A percentile compares a stretch with the other conserved stretches of the same genome.
Conservation (phyloP, 2,113 vertebrate genomes). For the Maccullochella peelii region DNA sequence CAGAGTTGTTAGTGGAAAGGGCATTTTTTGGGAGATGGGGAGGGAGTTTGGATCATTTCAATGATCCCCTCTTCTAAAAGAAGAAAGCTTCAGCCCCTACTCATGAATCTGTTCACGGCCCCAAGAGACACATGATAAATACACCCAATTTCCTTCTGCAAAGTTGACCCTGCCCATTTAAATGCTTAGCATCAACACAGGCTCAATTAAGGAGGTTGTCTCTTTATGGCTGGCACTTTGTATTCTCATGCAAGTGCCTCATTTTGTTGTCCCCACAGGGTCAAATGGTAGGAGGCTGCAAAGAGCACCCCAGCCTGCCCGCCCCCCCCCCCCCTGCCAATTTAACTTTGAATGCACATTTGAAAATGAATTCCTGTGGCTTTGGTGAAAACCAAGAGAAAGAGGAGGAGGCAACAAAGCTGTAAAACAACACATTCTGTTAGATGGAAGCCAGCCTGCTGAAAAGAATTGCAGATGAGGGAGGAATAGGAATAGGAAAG, state of each 20-base stretch:
- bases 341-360: conserved; percentile 83
- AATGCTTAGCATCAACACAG: conserved; percentile 61
- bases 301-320: conserved; percentile 52
- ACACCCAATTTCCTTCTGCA: conserved; percentile 75
- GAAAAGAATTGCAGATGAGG: conserved; percentile 78
- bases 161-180: conserved; percentile 69
- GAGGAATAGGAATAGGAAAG: conserved; percentile 52
- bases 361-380: conserved; percentile 84
- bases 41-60: conserved; percentile 46
- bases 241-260: conserved; percentile 81
- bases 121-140: conserved; percentile 59
- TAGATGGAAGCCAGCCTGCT: conserved; percentile 25
- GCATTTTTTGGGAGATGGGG: conserved; percentile 20
- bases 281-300: conserved; percentile 73
- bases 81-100: conserved; percentile 16
- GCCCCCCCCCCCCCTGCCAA: conserved; percentile 48
- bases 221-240: conserved; percentile 75
- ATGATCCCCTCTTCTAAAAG: conserved; percentile 27
- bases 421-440: conserved; percentile 78
- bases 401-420: conserved; percentile 40
- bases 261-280: conserved; percentile 75
- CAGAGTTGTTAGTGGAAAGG: conserved; percentile 47
- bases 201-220: conserved; percentile 67
- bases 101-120: conserved; percentile 38
- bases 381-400: conserved; percentile 56